phyloP scores from a whole-genome alignment of 64 coral and sea anemone species.

The Hydrozoanthus tunicans region DNA sequence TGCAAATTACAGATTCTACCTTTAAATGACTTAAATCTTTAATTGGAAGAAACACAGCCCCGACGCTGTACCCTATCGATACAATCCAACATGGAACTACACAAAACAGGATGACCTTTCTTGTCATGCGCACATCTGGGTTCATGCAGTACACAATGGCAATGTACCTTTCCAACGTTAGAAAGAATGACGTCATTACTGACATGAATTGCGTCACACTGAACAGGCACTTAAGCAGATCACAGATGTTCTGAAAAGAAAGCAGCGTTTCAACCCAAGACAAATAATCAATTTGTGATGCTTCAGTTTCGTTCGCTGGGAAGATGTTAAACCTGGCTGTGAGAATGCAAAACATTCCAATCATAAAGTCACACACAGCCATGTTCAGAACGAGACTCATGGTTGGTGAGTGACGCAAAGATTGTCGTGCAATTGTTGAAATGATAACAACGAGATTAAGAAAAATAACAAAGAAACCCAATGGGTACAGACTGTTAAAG shows the following conservation, averaged over 20 bases:
- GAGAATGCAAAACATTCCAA: not conserved
- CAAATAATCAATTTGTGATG: not conserved
- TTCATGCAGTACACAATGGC: constrained; percentile 46
- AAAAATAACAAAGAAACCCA: not conserved
- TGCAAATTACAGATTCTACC: not conserved
- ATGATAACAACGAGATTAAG: constrained; percentile 25
- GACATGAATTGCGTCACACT: constrained; percentile 17
- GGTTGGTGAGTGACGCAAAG: not conserved
- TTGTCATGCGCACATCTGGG: not conserved
- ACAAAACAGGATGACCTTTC: not conserved
- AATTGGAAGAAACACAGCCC: not conserved
- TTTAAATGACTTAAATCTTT: not conserved
- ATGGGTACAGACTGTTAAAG: constrained; percentile 14
- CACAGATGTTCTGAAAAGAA: not conserved
- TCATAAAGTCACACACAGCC: constrained; percentile 46
- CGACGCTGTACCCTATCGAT: not conserved
- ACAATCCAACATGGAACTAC: not conserved
- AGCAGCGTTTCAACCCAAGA: constrained; percentile 4
- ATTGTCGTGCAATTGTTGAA: not conserved
- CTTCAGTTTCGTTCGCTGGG: constrained; percentile 16
- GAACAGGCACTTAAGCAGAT: constrained; percentile 12
- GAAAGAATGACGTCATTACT: constrained; percentile 26
- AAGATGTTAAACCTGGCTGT: constrained; percentile 41
- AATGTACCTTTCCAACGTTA: constrained; percentile 24
- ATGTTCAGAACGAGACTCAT: constrained; percentile 28